These are phyloP conservation scores for Pungitius pungitius DNA, from an alignment of 2,113 vertebrate species.

Conservation along the genomic window DNA sequence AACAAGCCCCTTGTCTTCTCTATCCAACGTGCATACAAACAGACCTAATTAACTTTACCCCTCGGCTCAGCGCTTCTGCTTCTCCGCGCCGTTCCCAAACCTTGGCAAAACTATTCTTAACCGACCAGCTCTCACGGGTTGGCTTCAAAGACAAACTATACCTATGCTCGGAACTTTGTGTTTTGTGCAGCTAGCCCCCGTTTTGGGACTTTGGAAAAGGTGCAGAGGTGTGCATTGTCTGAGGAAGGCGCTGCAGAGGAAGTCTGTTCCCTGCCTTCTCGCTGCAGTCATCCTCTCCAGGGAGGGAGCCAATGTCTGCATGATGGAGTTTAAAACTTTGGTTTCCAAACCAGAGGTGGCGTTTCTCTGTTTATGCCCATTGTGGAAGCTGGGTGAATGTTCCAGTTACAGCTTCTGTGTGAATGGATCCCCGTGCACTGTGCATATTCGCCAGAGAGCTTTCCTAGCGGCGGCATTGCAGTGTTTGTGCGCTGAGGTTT, in stretches of 20 bases:
- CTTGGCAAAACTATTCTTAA: neutral
- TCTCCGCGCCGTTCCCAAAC: constrained; percentile 18
- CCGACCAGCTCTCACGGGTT: constrained; percentile 28
- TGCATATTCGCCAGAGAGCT: constrained; percentile 49
- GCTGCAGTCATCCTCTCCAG: constrained; percentile 38
- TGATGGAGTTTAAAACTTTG: constrained; percentile 18
- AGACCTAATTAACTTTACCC: constrained; percentile 64
- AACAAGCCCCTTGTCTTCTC: constrained; percentile 55
- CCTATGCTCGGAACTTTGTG: neutral
- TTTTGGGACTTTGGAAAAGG: constrained; percentile 3
- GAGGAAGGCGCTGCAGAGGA: constrained; percentile 37
- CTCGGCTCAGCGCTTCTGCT: constrained; percentile 15
- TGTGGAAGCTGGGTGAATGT: constrained; percentile 18
- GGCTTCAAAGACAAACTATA: constrained; percentile 35
- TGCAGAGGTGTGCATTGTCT: constrained; percentile 25
- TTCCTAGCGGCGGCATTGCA: constrained; percentile 48
- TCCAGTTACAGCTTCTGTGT: constrained; percentile 13
- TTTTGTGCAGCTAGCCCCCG: constrained; percentile 9
- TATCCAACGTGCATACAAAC: constrained; percentile 52
- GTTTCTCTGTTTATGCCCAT: constrained; percentile 22
- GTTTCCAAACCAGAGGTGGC: constrained; percentile 7
- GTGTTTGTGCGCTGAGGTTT: constrained; percentile 49
- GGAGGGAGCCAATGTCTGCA: constrained; percentile 30
- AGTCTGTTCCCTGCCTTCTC: constrained; percentile 12
- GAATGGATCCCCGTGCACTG: constrained; percentile 26